Conservation (phyloP, 2,113 vertebrate genomes). For the Otolemur garnettii region DNA sequence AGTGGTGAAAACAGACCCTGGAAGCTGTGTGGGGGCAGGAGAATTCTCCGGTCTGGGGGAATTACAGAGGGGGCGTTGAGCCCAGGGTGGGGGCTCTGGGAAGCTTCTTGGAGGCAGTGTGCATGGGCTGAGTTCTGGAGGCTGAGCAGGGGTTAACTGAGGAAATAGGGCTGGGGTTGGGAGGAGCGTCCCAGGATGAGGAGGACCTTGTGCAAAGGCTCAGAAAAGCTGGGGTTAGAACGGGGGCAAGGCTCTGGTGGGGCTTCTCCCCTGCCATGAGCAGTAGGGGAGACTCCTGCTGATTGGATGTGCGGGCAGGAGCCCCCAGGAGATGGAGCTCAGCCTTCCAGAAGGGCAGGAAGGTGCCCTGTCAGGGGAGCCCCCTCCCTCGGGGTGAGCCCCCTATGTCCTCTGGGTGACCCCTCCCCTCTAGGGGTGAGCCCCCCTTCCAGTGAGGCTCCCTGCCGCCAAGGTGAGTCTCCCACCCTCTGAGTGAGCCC, state of each 20-base stretch:
- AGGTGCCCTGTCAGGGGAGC: neutral
- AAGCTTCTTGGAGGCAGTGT: neutral
- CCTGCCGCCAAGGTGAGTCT: too few relatives aligned
- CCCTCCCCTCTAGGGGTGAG: neutral
- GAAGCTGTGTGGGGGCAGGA: neutral
- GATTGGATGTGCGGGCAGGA: rapidly evolving
- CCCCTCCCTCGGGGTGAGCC: neutral
- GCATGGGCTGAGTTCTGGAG: neutral
- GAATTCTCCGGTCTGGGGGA: rapidly evolving
- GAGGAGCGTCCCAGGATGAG: neutral
- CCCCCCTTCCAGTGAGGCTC: neutral
- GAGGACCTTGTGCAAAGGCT: neutral
- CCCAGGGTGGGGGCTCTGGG: neutral
- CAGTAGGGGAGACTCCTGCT: neutral
- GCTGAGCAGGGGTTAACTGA: neutral
- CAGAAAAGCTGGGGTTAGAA: neutral
- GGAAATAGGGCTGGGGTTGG: rapidly evolving
- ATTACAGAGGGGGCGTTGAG: rapidly evolving
- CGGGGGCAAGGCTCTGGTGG: rapidly evolving
- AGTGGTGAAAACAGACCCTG: neutral
- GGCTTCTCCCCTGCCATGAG: neutral
- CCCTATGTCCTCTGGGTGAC: too few relatives aligned
- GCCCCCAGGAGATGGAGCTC: neutral
- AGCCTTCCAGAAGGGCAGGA: neutral
- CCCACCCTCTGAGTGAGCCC: neutral